Base-by-base conservation (phyloP, 2,888 invertebrate genomes). In the Coecobrya sp. region DNA sequence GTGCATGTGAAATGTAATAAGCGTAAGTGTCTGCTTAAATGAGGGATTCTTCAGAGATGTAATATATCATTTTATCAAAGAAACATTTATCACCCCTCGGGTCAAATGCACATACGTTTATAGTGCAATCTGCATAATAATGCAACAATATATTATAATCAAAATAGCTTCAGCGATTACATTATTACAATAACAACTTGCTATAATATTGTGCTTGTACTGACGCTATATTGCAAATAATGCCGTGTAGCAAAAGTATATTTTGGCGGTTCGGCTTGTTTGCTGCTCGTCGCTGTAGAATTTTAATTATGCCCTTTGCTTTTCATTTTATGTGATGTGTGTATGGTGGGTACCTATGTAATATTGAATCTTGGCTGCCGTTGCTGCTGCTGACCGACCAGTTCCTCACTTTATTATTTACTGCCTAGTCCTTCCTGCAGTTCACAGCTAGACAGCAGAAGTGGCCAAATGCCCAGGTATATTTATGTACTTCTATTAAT, bases 391-490 rank as follows among this genome's bases (percentile, higher is more conserved):
- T 89, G 89, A 84, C 89, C 89, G 82, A 89, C 89, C 89, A 89
- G 89, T 89, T 89, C 84, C 68, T 70, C 52, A 76, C 36, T 84
- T 55, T 59, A 89, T 89, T 89, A 89, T 89, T 89, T 89, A 89
- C 89, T 55, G 70, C 89, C 73, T 81, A 59, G 55, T 59, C 62
- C 59, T 89, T 84, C 89, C 84, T 82, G 82, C 55, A 89, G 89
- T 30, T 89, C 89, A 89, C 84, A 89, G 89, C 89, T 84, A 89
- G 89, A 81, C 55, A 55, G 30, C 81, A 16, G 25, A 7, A 65
- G 55, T 52, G 55, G 52, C 27, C 81, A 81, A 36, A 55, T n/a
- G 30, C 30, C 11, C n/a, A n/a, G n/a, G n/a, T 30, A 30, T 59
- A 59, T 0, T 25, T 81, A 59, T 19, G 16, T 30, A 0, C 19